Conservation (phyloP, 2,113 vertebrate genomes). For the Regulus satrapa region DNA sequence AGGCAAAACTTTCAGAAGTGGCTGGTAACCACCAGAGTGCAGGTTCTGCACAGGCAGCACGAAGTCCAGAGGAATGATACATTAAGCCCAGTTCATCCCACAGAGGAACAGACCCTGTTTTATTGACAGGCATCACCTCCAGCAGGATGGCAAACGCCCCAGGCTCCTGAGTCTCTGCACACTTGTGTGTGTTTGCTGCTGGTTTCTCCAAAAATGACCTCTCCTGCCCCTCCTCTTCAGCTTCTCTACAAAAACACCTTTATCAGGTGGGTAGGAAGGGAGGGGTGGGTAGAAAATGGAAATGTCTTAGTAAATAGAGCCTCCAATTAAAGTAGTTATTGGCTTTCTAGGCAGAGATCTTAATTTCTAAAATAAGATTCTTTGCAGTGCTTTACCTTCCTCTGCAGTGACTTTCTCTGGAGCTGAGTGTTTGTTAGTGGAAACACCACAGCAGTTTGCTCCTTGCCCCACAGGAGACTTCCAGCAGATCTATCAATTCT, state of each 20-base stretch:
- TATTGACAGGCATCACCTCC: neutral
- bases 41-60: rapidly evolving
- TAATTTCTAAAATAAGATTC: neutral
- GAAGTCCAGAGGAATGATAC: neutral
- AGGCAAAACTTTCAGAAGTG: neutral
- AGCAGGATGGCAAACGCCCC: neutral
- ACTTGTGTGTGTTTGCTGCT: neutral
- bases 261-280: neutral
- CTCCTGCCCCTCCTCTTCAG: neutral
- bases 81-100: neutral
- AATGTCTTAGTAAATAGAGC: neutral
- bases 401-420: neutral
- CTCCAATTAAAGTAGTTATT: neutral
- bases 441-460: neutral
- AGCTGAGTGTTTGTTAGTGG: neutral
- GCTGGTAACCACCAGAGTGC: neutral
- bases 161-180: neutral
- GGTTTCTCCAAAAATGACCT: neutral
- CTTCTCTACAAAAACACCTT: neutral
- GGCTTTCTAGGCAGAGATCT: neutral
- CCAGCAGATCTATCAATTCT: neutral
- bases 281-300: neutral
- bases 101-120: rapidly evolving
- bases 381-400: neutral
- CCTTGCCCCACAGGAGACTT: neutral